Base-by-base conservation (phyloP, 2,797 vertebrate genomes). In the Malurus splendens region DNA sequence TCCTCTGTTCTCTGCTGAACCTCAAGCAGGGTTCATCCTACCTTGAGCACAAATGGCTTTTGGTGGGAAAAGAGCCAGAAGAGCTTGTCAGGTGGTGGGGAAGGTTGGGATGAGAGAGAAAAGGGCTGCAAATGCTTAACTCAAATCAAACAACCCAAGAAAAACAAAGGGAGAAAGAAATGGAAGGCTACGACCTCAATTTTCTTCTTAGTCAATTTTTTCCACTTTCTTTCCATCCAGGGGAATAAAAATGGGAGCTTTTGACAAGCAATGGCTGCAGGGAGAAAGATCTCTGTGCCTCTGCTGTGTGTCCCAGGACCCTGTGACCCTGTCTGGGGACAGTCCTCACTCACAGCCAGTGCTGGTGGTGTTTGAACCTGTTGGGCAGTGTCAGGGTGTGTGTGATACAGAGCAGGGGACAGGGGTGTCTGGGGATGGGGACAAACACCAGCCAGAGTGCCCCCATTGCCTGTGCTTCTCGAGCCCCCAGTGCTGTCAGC, bases 101-200 rank as follows among this genome's bases (percentile, higher is more conserved):
- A 61, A 30, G 42, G 38, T n/a, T 70, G 32, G 22, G 44, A 48
- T 39, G 48, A 33, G 75, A 45, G 52, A 71, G 54, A 9, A 27
- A 22, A 54, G 56, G 27, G 48, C 65, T 80, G n/a, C 62, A 59
- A 65, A 77, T 68, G 78, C 82, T 94, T 94, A 90, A 82, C 66
- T 85, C 82, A 78, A 90, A 91, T 86, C 82, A 84, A 91, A 91
- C 66, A 93, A 74, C 25, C 25, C 68, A 82, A 94, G 68, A 72
- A 88, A 95, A 95, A 95, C 77, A 90, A 94, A 90, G 62, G 79
- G 80, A 93, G 91, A 94, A 91, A 82, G 84, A 17, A 48, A 78
- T 20, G 24, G 81, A 94, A 73, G 90, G 94, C 81, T 74, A 27
- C 2, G 71, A 92, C 94, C 94, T 96, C 97, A 95, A 88, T 96